Conservation (phyloP, 2,888 invertebrate species). For the Parnassius glacialis region DNA sequence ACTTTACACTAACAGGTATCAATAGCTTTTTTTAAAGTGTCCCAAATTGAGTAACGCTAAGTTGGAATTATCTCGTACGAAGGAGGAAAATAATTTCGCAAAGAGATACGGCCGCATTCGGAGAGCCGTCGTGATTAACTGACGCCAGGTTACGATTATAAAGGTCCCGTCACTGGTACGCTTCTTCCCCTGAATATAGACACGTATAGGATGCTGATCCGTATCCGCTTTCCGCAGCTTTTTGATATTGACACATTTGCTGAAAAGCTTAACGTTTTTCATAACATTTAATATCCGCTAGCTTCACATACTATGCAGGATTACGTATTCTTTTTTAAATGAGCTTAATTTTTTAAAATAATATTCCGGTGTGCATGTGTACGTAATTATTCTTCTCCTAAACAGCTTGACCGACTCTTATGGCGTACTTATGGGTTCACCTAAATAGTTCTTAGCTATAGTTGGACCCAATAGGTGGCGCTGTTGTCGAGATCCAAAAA, state of each 20-base stretch:
- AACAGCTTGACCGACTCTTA: too few species aligned
- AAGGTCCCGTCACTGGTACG: background rate
- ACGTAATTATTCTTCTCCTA: too few species aligned
- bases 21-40: too few species aligned
- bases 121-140: conserved; percentile 16
- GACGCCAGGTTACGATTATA: conserved; percentile 9
- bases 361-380: too few species aligned
- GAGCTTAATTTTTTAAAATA: too few species aligned
- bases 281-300: background rate
- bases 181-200: conserved; percentile 17
- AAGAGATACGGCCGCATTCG: conserved; percentile 7
- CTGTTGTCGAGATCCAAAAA: too few species aligned
- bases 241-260: conserved; percentile 5
- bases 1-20: too few species aligned
- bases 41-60: background rate
- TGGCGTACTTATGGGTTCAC: too few species aligned
- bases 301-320: too few species aligned
- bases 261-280: background rate
- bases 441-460: too few species aligned
- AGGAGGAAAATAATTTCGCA: background rate
- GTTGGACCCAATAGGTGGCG: too few species aligned
- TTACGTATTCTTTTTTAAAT: too few species aligned
- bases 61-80: conserved; percentile 4
- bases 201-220: conserved; percentile 4
- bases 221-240: background rate